phyloP scores from a whole-genome alignment of 1,140 invertebrate species.

The Vanessa tameamea region DNA sequence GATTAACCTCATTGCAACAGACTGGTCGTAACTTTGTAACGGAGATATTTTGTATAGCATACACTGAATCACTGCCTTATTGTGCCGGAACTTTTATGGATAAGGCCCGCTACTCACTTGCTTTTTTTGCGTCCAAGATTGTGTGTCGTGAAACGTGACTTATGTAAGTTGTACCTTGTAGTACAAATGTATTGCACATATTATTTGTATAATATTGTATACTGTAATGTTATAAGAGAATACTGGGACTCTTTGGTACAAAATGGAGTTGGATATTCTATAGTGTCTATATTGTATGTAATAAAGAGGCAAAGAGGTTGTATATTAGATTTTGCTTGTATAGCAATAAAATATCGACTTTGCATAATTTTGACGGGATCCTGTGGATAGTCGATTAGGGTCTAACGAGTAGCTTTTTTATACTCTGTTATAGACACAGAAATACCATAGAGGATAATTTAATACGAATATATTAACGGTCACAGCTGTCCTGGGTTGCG shows the following conservation, averaged over 20 bases:
- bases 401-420: slow-evolving; percentile 31
- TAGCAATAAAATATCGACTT: slow-evolving; percentile 30
- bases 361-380: slow-evolving; percentile 12
- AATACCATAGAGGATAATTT: slow-evolving; percentile 17
- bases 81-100: slow-evolving; percentile 72
- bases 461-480: slow-evolving; percentile 17
- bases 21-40: slow-evolving; percentile 77
- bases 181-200: slow-evolving; percentile 36
- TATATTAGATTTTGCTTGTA: slow-evolving; percentile 33
- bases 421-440: slow-evolving; percentile 32
- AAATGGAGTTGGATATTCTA: slow-evolving; percentile 24
- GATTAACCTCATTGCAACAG: slow-evolving; percentile 78
- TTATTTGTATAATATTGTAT: slow-evolving; percentile 39
- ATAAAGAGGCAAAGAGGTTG: slow-evolving; percentile 23
- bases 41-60: slow-evolving; percentile 79
- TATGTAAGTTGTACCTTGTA: slow-evolving; percentile 33
- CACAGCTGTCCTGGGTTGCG: slow-evolving; percentile 15
- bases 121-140: slow-evolving; percentile 17
- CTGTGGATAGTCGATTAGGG: slow-evolving; percentile 13
- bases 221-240: slow-evolving; percentile 34
- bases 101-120: slow-evolving; percentile 49
- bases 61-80: slow-evolving; percentile 80
- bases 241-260: slow-evolving; percentile 34
- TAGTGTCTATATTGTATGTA: slow-evolving; percentile 32
- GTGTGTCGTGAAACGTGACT: slow-evolving; percentile 23